These are phyloP conservation scores for Panagrolaimus sp. DNA, from an alignment of 1,140 invertebrate genomes.

Conservation along the genomic window DNA sequence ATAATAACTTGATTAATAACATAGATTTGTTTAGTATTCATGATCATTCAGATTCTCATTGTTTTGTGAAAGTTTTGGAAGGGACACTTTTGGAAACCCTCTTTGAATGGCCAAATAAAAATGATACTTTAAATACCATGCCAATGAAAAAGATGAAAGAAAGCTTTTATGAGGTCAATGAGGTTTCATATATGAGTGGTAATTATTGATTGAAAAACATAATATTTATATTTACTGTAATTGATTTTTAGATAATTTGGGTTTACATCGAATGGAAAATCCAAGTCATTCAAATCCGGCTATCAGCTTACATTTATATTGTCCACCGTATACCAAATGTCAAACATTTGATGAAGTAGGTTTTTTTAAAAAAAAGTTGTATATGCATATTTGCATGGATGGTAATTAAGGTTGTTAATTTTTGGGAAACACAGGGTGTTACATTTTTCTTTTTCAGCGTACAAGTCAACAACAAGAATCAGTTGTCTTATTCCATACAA, in stretches of 20 bases:
- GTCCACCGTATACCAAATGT: constrained; percentile 82
- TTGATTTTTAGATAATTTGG: constrained; percentile 72
- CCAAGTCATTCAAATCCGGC: constrained; percentile 76
- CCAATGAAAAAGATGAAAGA: constrained; percentile 51
- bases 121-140: neutral
- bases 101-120: constrained; percentile 68
- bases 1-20: too few species aligned
- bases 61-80: constrained; percentile 81
- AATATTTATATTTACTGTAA: too few species aligned
- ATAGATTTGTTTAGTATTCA: constrained; percentile 68
- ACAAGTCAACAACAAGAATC: too few species aligned
- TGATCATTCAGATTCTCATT: constrained; percentile 89
- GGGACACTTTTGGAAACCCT: constrained; percentile 66
- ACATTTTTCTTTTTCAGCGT: too few species aligned
- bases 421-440: too few species aligned
- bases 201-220: constrained; percentile 22
- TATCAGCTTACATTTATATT: constrained; percentile 89
- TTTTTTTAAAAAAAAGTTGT: too few species aligned
- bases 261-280: constrained; percentile 92
- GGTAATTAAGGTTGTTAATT: too few species aligned
- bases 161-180: constrained; percentile 67
- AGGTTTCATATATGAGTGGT: constrained; percentile 94
- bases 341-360: constrained; percentile 71
- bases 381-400: too few species aligned
- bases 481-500: too few species aligned